Base-by-base conservation (phyloP, 2,113 vertebrate species). In the Pteruthius melanotis region DNA sequence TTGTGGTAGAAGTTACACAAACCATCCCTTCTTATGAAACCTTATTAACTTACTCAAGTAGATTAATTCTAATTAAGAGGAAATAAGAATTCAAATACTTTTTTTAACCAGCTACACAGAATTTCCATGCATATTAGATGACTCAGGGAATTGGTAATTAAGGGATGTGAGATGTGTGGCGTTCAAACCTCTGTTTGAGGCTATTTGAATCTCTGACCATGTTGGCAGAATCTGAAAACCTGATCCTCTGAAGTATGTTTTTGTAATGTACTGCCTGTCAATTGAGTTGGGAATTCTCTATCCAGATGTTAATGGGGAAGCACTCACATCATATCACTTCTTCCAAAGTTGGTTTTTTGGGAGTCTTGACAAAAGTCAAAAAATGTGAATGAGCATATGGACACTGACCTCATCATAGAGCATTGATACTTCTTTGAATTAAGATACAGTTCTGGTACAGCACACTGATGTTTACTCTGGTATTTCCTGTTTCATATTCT, bases 1-100 rank as follows among this genome's bases (percentile, higher is more conserved):
- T 95, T 96, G 86, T 89, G 45, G 90, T 97, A 93, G 66, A 82
- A 76, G 92, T 92, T 97, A 95, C 79, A 90, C 91, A 87, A 94
- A 72, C 72, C 80, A 90, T 37, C 66, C 54, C 5, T 69, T 95
- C 94, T 95, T 60, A 78, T 76, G 40, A 80, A 87, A 47, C 27
- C 44, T 56, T 93, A 78, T 91, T 95, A 94, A 72, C 56, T 91
- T 94, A 69, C 52, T 93, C 69, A 87, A 79, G 49, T 92, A 95
- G 56, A 80, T 88, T 94, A 78, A 83, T 89, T 63, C 37, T 78
- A 94, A 94, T 82, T 86, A 56, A 93, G 93, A 71, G 42, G 74
- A 95, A 93, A 92, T 86, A 57, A 92, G 88, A 90, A 85, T 93
- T 81, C 31, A 92, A 52, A 70, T 90, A 37, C 37, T 50, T 63